phyloP scores from a whole-genome alignment of 2,797 vertebrate species.

The Clarias laeviceps region DNA sequence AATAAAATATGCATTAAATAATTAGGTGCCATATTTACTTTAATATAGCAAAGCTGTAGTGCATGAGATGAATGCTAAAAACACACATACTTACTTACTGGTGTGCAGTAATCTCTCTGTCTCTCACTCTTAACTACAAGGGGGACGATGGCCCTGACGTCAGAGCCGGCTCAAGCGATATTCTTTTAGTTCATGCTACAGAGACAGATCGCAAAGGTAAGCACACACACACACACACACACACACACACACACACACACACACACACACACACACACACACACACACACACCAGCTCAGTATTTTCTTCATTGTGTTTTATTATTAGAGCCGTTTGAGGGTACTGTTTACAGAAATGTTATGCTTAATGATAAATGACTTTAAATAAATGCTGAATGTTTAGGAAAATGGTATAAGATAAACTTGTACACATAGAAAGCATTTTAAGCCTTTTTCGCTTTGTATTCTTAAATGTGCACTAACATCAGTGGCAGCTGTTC shows the following conservation, averaged over 20 bases:
- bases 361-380: neutral
- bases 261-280: neutral
- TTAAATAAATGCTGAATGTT: neutral
- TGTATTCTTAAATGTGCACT: neutral
- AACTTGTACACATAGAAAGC: neutral
- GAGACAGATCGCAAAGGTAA: slow-evolving; percentile 97
- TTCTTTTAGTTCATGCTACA: slow-evolving; percentile 93
- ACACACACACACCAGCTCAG: neutral
- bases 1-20: neutral
- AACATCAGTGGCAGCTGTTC: neutral
- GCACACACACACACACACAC: neutral
- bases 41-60: neutral
- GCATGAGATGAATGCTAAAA: neutral
- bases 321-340: too few species aligned
- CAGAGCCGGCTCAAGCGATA: slow-evolving; percentile 93
- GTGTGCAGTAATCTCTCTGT: slow-evolving; percentile 11
- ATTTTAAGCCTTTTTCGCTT: neutral
- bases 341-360: neutral
- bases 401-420: neutral
- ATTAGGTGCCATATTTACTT: neutral
- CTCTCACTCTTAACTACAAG: slow-evolving; percentile 65
- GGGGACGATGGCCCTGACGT: slow-evolving; percentile 96
- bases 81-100: neutral
- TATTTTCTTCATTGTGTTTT: too few species aligned
- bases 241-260: neutral